Base-by-base conservation (phyloP, 2,113 vertebrate species). In the Cryptoleucopteryx plumbea region DNA sequence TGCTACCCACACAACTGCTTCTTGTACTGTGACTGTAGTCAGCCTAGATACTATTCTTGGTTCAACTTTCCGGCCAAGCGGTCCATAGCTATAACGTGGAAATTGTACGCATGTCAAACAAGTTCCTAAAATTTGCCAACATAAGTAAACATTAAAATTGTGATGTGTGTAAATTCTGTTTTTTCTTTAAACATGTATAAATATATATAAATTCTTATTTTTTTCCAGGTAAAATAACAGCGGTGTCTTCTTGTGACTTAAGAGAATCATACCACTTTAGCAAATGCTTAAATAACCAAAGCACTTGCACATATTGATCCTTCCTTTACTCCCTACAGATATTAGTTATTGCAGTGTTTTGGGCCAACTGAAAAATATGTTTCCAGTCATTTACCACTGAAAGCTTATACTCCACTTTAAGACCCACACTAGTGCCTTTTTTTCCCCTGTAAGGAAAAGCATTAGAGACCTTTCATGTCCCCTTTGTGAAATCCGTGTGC, bases 401-500 rank as follows among this genome's bases (percentile, higher is more conserved):
- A 94, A 93, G 87, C 31, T 90, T 90, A 74, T 21, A 86, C 61
- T 62, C n/a, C 36, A 22, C 65, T 82, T 85, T 50, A 94, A 85
- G 74, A 94, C 11, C 18, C 42, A 50, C 70, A 61, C 56, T 61
- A 78, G 38, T 78, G 72, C 16, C 14, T 61, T 91, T 79, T 78
- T 72, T 68, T 68, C 55, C 45, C 26, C 61, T 29, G 10, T 77
- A 75, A 88, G n/a, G 34, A 95, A 97, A 96, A 93, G 73, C 95
- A 88, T 81, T 72, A 95, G 96, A 98, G 97, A 65, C 92, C 81
- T 96, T 95, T 83, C 45, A 81, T 62, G 31, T 97, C 96, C 96
- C 96, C 94, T 94, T 85, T 94, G 93, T 96, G 93, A 95, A 90
- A 96, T 92, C 47, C 77, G 43, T 67, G 71, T 96, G 95, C 96